Base-by-base conservation (phyloP, 2,888 invertebrate genomes). In the Drosophila neoperkinsi region DNA sequence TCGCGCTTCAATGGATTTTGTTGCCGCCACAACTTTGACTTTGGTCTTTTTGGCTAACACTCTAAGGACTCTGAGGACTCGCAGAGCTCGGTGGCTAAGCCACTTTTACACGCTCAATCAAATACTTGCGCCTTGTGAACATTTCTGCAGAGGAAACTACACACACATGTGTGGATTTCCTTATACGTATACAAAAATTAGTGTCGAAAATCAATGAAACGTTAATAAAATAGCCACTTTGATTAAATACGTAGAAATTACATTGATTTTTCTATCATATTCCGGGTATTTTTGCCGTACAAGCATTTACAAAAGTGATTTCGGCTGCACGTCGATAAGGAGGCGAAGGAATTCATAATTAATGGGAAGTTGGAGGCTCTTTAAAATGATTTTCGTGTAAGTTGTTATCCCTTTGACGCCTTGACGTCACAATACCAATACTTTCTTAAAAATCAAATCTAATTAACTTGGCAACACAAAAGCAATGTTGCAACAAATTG, bases 41-140 rank as follows among this genome's bases (percentile, higher is more conserved):
- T 86, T 56, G 71, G 50, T 55, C 66, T 56, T 67, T 67, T 70
- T 51, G 57, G 41, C 62, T 38, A 38, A 59, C 56, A 59, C 63
- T 71, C 49, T 43, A 28, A 66, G 69, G 51, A 74, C 68, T 63
- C 38, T 41, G 25, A 33, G 34, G 52, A 52, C 50, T 62, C 51
- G 34, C 31, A 67, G 70, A 34, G 79, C 57, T 70, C 18, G 46
- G 31, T 33, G 49, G 52, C 73, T 77, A 74, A 88, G 84, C 82
- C 78, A 86, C 80, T 88, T 88, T 85, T 77, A 77, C 71, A 88
- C 82, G 88, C 85, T 86, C 82, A 85, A 88, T 88, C 80, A 78
- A 84, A 86, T 86, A 70, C 71, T 67, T 76, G 69, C 69, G 71
- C 81, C 82, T 74, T 55, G 68, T 62, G 65, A 60, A 78, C 68